phyloP scores from a whole-genome alignment of 64 coral and sea anemone species.

The Anthopleura sola region DNA sequence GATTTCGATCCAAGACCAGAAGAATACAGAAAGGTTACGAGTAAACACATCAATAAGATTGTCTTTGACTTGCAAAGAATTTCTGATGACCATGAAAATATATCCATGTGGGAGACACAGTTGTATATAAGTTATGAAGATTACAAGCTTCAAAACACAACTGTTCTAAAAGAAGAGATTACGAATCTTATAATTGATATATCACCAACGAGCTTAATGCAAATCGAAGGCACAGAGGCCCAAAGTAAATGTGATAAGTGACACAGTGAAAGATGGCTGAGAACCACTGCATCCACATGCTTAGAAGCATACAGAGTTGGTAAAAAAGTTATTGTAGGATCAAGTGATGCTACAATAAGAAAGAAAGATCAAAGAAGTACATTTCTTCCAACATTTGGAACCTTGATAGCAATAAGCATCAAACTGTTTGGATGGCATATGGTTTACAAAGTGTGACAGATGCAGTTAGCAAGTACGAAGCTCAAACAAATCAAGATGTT shows the following conservation, averaged over 20 bases:
- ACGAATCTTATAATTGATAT: background rate
- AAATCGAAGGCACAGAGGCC: constrained; percentile 18
- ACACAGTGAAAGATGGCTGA: constrained; percentile 8
- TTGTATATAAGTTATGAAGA: background rate
- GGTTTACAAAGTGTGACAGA: constrained; percentile 2
- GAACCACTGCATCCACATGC: background rate
- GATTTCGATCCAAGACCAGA: constrained; percentile 56
- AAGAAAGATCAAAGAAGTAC: background rate
- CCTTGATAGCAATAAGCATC: background rate
- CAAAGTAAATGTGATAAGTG: constrained; percentile 24
- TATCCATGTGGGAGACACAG: constrained; percentile 18
- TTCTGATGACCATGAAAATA: background rate
- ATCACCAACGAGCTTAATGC: background rate
- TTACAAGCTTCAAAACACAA: background rate
- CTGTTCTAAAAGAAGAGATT: background rate
- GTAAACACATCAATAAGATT: background rate
- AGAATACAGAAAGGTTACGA: constrained; percentile 23
- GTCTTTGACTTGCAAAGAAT: too few relatives aligned
- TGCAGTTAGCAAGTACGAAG: constrained; percentile 10
- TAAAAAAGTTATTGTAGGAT: background rate
- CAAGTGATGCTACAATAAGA: background rate
- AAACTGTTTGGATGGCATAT: constrained; percentile 16
- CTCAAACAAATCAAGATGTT: constrained; percentile 19
- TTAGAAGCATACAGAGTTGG: background rate
- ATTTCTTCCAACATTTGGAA: constrained; percentile 3